Percentiles rank a stretch among this genome's conserved stretches.
phyloP scores from a whole-genome alignment of 2,888 invertebrate species.

The Timandra comae region DNA sequence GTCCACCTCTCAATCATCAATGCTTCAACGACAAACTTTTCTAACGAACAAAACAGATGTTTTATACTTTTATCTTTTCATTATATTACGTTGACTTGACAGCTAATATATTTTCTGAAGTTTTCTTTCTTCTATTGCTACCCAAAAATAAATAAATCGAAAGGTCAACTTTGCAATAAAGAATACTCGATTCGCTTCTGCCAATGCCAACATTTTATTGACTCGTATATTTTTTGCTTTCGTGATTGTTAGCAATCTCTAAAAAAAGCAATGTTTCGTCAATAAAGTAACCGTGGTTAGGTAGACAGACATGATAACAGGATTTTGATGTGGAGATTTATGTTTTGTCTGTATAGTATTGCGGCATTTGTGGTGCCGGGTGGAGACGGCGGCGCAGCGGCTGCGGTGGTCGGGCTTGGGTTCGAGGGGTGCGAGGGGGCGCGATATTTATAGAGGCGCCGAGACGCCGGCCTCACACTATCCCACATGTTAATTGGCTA shows the following conservation, averaged over 20 bases:
- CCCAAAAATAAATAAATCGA: not conserved
- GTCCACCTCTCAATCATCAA: constrained; percentile 32
- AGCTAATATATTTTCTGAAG: not conserved
- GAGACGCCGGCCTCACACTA: constrained; percentile 67
- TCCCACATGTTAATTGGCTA: constrained; percentile 69
- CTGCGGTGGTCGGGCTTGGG: constrained; percentile 33
- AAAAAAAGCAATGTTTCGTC: constrained; percentile 23
- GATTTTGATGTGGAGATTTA: constrained; percentile 43
- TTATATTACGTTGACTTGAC: constrained; percentile 1
- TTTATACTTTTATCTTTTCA: constrained; percentile 9
- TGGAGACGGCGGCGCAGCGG: constrained; percentile 44
- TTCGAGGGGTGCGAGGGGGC: constrained; percentile 31
- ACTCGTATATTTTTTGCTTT: constrained; percentile 14
- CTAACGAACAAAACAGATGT: constrained; percentile 12
- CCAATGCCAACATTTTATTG: constrained; percentile 9
- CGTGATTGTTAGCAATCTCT: constrained; percentile 22
- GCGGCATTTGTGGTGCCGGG: constrained; percentile 40
- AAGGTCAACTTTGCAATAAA: constrained; percentile 4
- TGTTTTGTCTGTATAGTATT: constrained; percentile 40
- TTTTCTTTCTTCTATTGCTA: not conserved
- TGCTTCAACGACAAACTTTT: constrained; percentile 16
- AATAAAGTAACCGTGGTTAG: constrained; percentile 35
- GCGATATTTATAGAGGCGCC: constrained; percentile 69
- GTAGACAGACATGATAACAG: constrained; percentile 31
- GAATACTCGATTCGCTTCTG: constrained; percentile 5